Conservation (phyloP, 2,888 invertebrate genomes). For the Cerceris rybyensis region DNA sequence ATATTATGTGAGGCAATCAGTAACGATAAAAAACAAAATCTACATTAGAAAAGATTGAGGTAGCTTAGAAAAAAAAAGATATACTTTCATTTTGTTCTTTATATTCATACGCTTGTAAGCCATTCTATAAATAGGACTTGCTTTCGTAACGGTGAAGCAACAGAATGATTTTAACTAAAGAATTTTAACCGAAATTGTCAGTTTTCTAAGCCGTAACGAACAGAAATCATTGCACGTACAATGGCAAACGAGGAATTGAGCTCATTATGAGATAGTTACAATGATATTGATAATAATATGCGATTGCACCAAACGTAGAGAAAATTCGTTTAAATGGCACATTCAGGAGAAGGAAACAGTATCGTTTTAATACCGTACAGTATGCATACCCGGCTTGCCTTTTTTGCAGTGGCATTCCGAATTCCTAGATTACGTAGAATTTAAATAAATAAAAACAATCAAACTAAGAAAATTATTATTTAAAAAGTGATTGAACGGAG, state of each 20-base stretch:
- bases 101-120: not conserved
- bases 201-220: not conserved
- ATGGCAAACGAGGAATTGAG: not conserved
- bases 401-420: conserved; percentile 8
- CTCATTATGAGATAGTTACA: not conserved
- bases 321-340: conserved; percentile 3
- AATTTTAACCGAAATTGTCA: conserved; percentile 18
- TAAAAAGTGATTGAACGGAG: conserved; percentile 72
- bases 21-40: conserved; percentile 4
- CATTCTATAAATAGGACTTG: not conserved
- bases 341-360: not conserved
- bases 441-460: conserved; percentile 38
- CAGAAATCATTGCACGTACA: not conserved
- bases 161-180: not conserved
- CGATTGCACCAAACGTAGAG: not conserved
- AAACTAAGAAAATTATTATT: conserved; percentile 40
- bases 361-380: conserved; percentile 1
- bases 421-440: conserved; percentile 31
- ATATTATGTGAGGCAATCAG: not conserved
- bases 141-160: not conserved
- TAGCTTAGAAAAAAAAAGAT: conserved; percentile 5
- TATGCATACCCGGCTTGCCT: conserved; percentile 12
- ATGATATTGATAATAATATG: not conserved
- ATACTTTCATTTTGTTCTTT: not conserved
- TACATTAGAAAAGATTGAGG: conserved; percentile 2